A percentile compares a stretch with the other conserved stretches of the same genome.
These are phyloP conservation scores for Clepsis dumicolana DNA, from an alignment of 2,888 invertebrate genomes.

Conservation along the genomic window DNA sequence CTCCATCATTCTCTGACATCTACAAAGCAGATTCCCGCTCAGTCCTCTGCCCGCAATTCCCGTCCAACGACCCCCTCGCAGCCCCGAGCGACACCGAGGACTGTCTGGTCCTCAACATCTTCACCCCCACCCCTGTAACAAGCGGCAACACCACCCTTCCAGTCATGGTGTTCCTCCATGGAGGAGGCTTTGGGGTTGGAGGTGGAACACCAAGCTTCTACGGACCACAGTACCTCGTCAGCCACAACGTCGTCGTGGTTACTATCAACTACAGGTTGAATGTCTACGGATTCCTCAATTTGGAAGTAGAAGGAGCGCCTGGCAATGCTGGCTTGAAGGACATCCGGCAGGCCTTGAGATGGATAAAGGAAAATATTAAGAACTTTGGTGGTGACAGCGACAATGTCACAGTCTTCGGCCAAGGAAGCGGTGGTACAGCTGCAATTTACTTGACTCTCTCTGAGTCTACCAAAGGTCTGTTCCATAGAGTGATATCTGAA, in stretches of 20 bases:
- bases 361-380: constrained; percentile 74
- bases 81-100: constrained; percentile 78
- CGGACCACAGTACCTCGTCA: constrained; percentile 79
- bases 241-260: constrained; percentile 75
- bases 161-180: constrained; percentile 81
- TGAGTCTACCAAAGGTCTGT: constrained; percentile 72
- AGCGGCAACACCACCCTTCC: constrained; percentile 62
- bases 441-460: constrained; percentile 76
- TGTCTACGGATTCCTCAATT: constrained; percentile 77
- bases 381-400: constrained; percentile 73
- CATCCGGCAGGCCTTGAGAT: constrained; percentile 76
- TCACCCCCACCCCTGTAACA: constrained; percentile 59
- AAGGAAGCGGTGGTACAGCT: constrained; percentile 77
- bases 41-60: constrained; percentile 75
- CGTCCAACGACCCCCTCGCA: constrained; percentile 70
- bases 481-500: constrained; percentile 74
- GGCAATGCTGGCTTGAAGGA: constrained; percentile 82
- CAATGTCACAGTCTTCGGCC: constrained; percentile 79
- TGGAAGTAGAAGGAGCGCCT: constrained; percentile 73
- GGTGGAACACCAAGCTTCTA: constrained; percentile 73
- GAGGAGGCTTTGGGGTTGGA: constrained; percentile 80
- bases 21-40: constrained; percentile 72
- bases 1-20: constrained; percentile 63
- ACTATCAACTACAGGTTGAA: constrained; percentile 83
- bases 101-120: constrained; percentile 79